Conservation (phyloP, 2,797 vertebrate species). For the Percopsis omiscomaycus region DNA sequence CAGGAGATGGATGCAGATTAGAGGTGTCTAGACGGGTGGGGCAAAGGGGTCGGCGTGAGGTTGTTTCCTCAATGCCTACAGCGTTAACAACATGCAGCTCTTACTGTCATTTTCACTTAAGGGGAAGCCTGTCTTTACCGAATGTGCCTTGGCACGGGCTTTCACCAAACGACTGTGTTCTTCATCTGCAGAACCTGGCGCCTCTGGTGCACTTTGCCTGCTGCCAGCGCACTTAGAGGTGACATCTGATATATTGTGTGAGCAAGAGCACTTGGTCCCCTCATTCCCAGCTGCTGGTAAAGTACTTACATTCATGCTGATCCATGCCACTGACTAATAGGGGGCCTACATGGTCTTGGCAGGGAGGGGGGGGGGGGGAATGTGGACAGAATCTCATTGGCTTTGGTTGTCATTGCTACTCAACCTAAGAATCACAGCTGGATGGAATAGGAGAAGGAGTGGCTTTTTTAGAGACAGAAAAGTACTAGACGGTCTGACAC, state of each 20-base stretch:
- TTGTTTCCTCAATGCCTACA: neutral
- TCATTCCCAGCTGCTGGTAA: constrained; percentile 51
- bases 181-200: constrained; percentile 34
- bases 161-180: constrained; percentile 9
- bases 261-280: constrained; percentile 39
- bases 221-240: constrained; percentile 28
- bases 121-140: neutral
- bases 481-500: no score
- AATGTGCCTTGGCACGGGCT: constrained; percentile 12
- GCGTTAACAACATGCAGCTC: neutral
- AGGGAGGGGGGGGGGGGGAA: constrained; percentile 7
- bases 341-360: constrained; percentile 10
- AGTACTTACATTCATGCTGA: constrained; percentile 50
- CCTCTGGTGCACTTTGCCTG: constrained; percentile 24
- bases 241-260: constrained; percentile 53
- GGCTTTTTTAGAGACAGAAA: no score
- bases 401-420: no score
- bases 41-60: no score
- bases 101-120: no score
- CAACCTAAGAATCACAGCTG: no score
- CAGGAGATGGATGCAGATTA: neutral
- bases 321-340: constrained; percentile 41
- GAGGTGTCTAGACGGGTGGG: neutral
- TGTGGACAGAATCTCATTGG: no score
- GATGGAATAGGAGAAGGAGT: no score